Evolutionary conservation across 2,888 invertebrate genomes (phyloP).

Genomic region (Stenurella melanura): DNA sequence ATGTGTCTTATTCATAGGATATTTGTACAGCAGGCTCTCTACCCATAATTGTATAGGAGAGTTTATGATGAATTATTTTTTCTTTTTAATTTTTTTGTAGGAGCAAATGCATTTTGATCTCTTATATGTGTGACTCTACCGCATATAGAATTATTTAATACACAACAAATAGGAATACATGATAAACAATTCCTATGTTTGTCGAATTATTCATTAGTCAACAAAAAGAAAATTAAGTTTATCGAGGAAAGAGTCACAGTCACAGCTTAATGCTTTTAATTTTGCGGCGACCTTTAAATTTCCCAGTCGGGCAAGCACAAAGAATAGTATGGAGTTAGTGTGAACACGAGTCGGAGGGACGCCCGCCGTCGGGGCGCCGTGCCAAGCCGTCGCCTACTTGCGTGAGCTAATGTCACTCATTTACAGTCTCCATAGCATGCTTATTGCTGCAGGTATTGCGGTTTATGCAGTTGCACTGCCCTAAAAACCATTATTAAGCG

Average conservation of each 20-base stretch:
- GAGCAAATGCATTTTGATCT: no score
- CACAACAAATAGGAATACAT: no score
- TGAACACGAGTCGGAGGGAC: constrained; percentile 48
- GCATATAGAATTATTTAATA: no score
- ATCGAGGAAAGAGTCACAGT: constrained; percentile 35
- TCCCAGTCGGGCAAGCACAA: constrained; percentile 42
- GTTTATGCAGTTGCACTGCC: constrained; percentile 52
- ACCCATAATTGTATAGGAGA: no score
- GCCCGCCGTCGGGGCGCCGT: constrained; percentile 62
- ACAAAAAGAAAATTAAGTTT: constrained; percentile 30
- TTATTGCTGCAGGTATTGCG: constrained; percentile 55
- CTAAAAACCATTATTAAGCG: constrained; percentile 48
- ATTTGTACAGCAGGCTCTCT: no score
- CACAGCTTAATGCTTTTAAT: constrained; percentile 47
- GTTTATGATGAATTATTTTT: no score
- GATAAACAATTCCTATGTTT: no score
- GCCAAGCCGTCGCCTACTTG: constrained; percentile 61
- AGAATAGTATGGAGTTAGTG: constrained; percentile 32
- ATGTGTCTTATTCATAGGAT: no score
- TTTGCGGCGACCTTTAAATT: constrained; percentile 46
- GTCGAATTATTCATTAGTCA: no score
- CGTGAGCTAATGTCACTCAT: constrained; percentile 63
- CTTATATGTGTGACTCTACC: no score
- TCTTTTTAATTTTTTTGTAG: no score
- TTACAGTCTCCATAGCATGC: constrained; percentile 59